Base-by-base conservation (phyloP, 2,113 vertebrate species). In the Ardeotis arabs region DNA sequence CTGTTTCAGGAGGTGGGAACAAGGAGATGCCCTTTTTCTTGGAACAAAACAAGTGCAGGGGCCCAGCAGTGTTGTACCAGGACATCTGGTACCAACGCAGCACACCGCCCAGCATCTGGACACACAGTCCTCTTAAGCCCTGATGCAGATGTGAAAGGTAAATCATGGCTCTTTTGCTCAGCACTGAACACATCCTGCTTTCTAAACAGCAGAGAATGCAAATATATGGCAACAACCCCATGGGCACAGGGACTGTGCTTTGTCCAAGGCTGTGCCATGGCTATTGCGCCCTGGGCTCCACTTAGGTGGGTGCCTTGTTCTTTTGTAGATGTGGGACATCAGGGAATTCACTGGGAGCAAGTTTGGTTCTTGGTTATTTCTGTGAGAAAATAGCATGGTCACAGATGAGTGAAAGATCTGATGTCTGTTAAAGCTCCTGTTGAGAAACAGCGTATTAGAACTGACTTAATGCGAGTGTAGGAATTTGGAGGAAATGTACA, bases 281-380 rank as follows among this genome's bases (percentile, higher is more conserved):
- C 47, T 67, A 0, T 78, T 0, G 0, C 0, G 1, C 25, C 23
- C 37, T 11, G 49, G 69, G 28, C n/a, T 60, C 52, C 0, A 0
- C 56, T 60, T 39, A 16, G 6, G 11, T 28, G 4, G 1, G 1
- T 50, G 68, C 35, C 56, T 24, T 28, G 6, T 6, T 68, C 79
- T 62, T 90, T 25, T 3, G 7, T 31, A 55, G 29, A 37, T 5
- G 1, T 10, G n/a, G 29, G 33, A 66, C 59, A n/a, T 20, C 13
- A 73, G 59, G 37, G n/a, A 39, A 64, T 21, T 33, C 33, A 63
- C 18, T 70, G 67, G 63, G 67, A 93, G 25, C 18, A 50, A 68
- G 49, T 55, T 84, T 60, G 15, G 9, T 44, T 77, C 72, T 86
- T 77, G 60, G 28, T 59, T 83, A 22, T 70, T 88, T 52, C 72